phyloP scores from a whole-genome alignment of 2,797 vertebrate species.

The Echiichthys vipera region DNA sequence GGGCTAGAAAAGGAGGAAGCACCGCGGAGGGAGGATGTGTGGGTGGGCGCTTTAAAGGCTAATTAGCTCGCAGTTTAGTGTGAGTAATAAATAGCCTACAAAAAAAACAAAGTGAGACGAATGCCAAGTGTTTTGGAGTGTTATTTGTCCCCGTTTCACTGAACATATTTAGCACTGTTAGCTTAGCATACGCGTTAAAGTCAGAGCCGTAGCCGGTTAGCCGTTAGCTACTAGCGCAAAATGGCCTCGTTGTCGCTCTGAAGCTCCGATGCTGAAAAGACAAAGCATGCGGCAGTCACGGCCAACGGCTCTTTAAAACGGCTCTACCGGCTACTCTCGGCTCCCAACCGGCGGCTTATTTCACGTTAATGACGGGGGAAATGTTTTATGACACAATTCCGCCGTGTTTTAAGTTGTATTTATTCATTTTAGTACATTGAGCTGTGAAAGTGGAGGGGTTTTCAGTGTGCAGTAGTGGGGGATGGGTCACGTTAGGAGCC shows the following conservation, averaged over 20 bases:
- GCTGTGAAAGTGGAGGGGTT: constrained; percentile 50
- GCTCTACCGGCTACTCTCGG: fast-evolving
- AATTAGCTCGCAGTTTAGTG: too few species aligned
- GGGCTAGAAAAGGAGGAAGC: constrained; percentile 71
- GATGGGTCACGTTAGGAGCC: constrained; percentile 73
- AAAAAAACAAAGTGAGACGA: not conserved
- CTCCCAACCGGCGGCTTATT: fast-evolving
- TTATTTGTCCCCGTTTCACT: constrained; percentile 4
- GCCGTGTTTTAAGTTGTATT: constrained; percentile 10
- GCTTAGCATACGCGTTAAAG: constrained; percentile 16
- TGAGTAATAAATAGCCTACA: too few species aligned
- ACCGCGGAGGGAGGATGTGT: constrained; percentile 67
- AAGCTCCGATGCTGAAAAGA: constrained; percentile 73
- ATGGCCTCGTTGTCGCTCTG: constrained; percentile 84
- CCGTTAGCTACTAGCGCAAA: constrained; percentile 80
- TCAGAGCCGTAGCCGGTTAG: constrained; percentile 51
- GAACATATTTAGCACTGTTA: constrained; percentile 30
- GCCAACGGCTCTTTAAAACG: not conserved
- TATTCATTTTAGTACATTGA: constrained; percentile 23
- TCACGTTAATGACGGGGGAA: fast-evolving
- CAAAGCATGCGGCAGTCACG: constrained; percentile 80
- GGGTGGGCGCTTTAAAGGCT: constrained; percentile 69
- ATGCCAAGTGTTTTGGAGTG: not conserved
- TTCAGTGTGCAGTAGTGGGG: constrained; percentile 72
- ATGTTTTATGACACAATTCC: fast-evolving